These are phyloP conservation scores for Synergus itoensis DNA, from an alignment of 2,888 invertebrate genomes.

Conservation along the genomic window DNA sequence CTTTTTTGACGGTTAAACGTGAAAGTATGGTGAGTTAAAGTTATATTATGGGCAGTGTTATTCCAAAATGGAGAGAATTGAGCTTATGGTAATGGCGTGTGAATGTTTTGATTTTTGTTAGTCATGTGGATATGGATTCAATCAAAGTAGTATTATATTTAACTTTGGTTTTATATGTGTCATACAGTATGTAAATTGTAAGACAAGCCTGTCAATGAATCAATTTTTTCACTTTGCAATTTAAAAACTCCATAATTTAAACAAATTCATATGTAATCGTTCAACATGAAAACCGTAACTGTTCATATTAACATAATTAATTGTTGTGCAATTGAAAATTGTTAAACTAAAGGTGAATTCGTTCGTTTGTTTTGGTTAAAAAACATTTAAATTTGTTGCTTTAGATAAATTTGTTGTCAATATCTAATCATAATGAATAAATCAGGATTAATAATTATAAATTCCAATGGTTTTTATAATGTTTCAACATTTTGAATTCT, in stretches of 20 bases:
- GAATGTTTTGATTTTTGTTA: conserved; percentile 11
- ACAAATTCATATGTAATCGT: no score
- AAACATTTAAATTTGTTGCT: background rate
- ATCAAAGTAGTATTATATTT: no score
- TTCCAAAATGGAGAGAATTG: background rate
- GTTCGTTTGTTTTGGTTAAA: background rate
- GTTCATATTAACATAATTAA: background rate
- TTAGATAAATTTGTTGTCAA: background rate
- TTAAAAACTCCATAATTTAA: no score
- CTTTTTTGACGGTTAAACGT: background rate
- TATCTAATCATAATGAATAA: background rate
- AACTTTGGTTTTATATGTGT: no score
- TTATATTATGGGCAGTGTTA: background rate
- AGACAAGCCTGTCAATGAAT: background rate
- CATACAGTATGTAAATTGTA: no score
- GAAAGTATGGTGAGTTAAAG: background rate
- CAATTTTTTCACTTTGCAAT: background rate
- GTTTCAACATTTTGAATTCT: background rate
- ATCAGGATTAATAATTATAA: background rate
- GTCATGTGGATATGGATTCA: background rate
- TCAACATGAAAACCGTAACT: background rate
- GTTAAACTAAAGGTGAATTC: background rate
- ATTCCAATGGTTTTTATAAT: background rate
- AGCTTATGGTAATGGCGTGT: background rate
- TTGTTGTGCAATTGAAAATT: background rate